These are phyloP conservation scores for Lepisosteus oculatus DNA, from an alignment of 2,113 vertebrate species.

Conservation along the genomic window DNA sequence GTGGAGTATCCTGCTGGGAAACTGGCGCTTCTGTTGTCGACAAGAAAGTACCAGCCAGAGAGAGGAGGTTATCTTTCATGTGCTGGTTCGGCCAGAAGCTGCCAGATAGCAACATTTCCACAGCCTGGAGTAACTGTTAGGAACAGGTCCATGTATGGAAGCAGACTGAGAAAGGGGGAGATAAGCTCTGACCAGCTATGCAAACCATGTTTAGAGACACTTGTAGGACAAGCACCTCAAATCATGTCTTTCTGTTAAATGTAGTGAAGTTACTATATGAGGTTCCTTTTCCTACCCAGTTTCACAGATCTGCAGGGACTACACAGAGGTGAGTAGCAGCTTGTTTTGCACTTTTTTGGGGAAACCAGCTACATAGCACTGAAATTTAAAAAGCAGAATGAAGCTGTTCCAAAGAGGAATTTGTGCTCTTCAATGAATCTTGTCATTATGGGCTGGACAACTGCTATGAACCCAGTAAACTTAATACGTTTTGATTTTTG, in stretches of 20 bases:
- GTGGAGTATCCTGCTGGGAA: neutral
- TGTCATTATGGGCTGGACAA: too few species aligned
- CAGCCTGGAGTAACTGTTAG: slow-evolving; percentile 34
- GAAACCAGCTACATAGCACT: too few species aligned
- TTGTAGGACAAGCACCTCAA: slow-evolving; percentile 71
- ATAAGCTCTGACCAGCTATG: slow-evolving; percentile 86
- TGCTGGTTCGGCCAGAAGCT: neutral
- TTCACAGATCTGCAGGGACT: slow-evolving; percentile 49
- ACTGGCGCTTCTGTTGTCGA: too few species aligned
- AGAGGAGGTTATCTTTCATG: neutral
- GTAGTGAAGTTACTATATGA: slow-evolving; percentile 65
- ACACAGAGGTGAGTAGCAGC: slow-evolving; percentile 63
- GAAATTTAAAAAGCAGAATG: too few species aligned
- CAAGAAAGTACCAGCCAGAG: neutral
- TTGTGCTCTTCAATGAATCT: too few species aligned
- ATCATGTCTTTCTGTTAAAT: slow-evolving; percentile 82
- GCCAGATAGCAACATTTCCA: slow-evolving; percentile 2
- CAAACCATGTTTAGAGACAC: slow-evolving; percentile 88
- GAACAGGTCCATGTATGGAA: slow-evolving; percentile 95
- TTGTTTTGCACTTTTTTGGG: neutral
- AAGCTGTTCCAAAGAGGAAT: too few species aligned
- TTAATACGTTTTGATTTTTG: too few species aligned
- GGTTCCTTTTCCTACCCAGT: slow-evolving; percentile 54
- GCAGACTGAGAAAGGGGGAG: slow-evolving; percentile 75
- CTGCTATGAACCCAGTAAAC: too few species aligned